A percentile compares a stretch with the other conserved stretches of the same genome.
These are phyloP conservation scores for Eurystomus gularis DNA, from an alignment of 2,113 vertebrate species.

Conservation along the genomic window DNA sequence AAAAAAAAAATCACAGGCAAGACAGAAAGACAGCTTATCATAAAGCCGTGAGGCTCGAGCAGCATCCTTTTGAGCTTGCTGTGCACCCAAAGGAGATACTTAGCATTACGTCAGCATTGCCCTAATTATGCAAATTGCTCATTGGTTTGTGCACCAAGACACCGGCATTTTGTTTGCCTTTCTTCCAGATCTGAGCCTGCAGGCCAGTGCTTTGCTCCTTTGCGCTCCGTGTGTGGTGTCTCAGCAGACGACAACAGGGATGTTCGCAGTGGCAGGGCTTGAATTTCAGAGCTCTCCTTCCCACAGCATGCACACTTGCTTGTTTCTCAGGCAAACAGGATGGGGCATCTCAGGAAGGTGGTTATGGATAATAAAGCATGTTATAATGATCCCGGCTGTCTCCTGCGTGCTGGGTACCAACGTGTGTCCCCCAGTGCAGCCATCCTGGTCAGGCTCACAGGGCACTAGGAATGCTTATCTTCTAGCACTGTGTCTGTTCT, in stretches of 20 bases:
- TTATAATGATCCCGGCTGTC: not conserved
- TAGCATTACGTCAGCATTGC: not conserved
- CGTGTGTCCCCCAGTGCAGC: not conserved
- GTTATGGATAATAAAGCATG: not conserved
- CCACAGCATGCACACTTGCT: not conserved
- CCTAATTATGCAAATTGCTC: slow-evolving; percentile 9
- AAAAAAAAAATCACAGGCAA: not conserved
- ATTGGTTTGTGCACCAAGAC: not conserved
- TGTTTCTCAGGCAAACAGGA: not conserved
- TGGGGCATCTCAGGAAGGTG: not conserved
- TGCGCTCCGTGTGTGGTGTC: accelerated
- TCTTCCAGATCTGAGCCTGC: not conserved
- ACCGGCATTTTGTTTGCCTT: not conserved
- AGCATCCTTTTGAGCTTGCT: not conserved
- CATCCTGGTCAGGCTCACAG: not conserved
- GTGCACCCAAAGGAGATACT: not conserved
- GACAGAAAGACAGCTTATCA: not conserved
- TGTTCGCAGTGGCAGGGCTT: not conserved
- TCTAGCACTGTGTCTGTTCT: accelerated
- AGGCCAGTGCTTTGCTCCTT: not conserved
- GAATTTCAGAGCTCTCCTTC: not conserved
- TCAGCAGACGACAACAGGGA: not conserved
- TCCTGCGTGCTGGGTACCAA: not conserved
- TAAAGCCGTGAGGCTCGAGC: not conserved
- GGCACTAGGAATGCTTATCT: not conserved